Evolutionary conservation across 2,797 vertebrate species (phyloP), one percentile per base, ranked within the genome.

Genomic region (Falco berigora): DNA sequence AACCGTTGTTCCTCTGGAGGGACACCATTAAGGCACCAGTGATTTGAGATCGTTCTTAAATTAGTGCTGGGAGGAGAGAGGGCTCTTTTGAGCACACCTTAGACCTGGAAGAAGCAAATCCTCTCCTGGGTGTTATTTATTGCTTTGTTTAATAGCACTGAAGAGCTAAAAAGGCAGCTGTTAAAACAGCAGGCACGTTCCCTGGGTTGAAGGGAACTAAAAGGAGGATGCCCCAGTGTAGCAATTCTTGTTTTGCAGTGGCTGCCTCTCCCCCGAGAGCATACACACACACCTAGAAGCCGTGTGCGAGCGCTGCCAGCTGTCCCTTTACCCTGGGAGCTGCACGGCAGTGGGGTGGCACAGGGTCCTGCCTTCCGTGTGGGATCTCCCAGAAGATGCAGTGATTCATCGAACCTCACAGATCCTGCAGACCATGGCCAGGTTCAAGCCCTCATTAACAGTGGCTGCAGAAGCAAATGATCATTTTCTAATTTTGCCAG

Each of bases 271-370:
- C 62, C n/a, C 8, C 1, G 4, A 23, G 80, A 52, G n/a, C 75
- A 5, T 16, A 49, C 49, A 61, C 2, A 4, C 63, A 75, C 50
- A 6, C 62, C 53, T 11, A 7, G 28, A 6, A 18, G 52, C 36
- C 2, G 3, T 14, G 34, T 62, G 52, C 67, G 71, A 32, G 80
- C 14, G 81, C 92, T 85, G 74, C 75, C 5, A 12, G 47, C 82
- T 62, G 32, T 40, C 67, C 5, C 55, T 34, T n/a, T 14, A 14
- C 36, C 40, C 49, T 13, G 4, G 8, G 63, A 64, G 78, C 75
- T 30, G 46, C 1, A 2, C 1, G 1, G 50, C 13, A 46, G 38
- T 55, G 0, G 5, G 24, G n/a, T 32, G 8, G 50, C 74, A 25
- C 64, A 16, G 1, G 10, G 8, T 38, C 40, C 67, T 83, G 55